Evolutionary conservation across 2,888 invertebrate genomes (phyloP).

Genomic region (Polydrusus cervinus): DNA sequence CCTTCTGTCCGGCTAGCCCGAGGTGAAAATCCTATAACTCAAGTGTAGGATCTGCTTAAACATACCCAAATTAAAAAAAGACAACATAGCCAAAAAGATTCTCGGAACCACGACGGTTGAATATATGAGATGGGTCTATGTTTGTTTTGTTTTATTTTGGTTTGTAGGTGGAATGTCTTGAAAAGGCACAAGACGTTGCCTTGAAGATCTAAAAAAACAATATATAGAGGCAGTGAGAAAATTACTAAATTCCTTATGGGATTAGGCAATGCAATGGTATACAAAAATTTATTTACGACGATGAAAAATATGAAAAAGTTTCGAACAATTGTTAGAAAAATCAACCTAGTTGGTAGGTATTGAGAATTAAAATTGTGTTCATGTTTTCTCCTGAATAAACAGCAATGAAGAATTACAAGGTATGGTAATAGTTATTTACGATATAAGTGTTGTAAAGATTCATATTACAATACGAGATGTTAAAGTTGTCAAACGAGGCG

Average conservation of each 20-base stretch:
- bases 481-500: too few relatives aligned
- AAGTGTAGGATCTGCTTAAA: slow-evolving; percentile 46
- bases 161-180: slow-evolving; percentile 47
- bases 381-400: too few relatives aligned
- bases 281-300: too few relatives aligned
- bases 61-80: slow-evolving; percentile 49
- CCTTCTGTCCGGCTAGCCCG: slow-evolving; percentile 40
- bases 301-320: too few relatives aligned
- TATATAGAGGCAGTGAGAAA: slow-evolving; percentile 20
- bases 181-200: slow-evolving; percentile 27
- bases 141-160: slow-evolving; percentile 52
- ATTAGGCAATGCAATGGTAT: slow-evolving; percentile 22
- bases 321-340: too few relatives aligned
- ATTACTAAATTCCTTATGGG: slow-evolving; percentile 39
- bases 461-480: too few relatives aligned
- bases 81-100: slow-evolving; percentile 53
- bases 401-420: too few relatives aligned
- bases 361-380: too few relatives aligned
- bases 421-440: too few relatives aligned
- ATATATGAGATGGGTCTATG: slow-evolving; percentile 54
- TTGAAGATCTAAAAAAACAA: slow-evolving; percentile 35
- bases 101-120: slow-evolving; percentile 50
- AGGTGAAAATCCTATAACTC: slow-evolving; percentile 50
- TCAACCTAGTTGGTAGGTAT: too few relatives aligned
- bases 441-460: too few relatives aligned